Percentiles rank a stretch among this genome's conserved stretches.
These are phyloP conservation scores for Pempheris klunzingeri DNA, from an alignment of 2,797 vertebrate genomes.

Conservation along the genomic window DNA sequence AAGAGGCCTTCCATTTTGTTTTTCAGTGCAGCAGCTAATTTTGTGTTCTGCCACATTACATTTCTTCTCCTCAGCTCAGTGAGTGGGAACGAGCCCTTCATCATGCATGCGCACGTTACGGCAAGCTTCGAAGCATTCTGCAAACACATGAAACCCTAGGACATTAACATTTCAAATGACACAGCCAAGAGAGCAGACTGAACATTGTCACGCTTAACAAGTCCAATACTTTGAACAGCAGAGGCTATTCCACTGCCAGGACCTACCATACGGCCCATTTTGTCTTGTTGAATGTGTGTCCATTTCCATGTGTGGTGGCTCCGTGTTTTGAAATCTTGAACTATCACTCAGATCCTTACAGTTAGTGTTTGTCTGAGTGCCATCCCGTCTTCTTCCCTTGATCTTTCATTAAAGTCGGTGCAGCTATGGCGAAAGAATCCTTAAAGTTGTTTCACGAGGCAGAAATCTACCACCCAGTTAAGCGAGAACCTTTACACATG, in stretches of 20 bases:
- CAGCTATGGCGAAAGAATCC: neutral
- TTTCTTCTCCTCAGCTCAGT: slow-evolving; percentile 72
- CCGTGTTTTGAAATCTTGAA: slow-evolving; percentile 30
- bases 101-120: slow-evolving; percentile 74
- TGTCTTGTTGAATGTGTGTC: slow-evolving; percentile 54
- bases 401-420: slow-evolving; percentile 4
- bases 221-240: neutral
- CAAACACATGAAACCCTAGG: slow-evolving; percentile 33
- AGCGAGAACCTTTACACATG: neutral
- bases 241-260: neutral
- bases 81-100: slow-evolving; percentile 74
- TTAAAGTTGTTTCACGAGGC: neutral
- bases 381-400: slow-evolving; percentile 41
- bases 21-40: slow-evolving; percentile 27
- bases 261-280: slow-evolving; percentile 51
- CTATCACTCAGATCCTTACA: slow-evolving; percentile 23
- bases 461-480: slow-evolving; percentile 12
- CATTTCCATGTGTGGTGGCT: slow-evolving; percentile 34
- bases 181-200: slow-evolving; percentile 14
- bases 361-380: slow-evolving; percentile 40
- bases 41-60: neutral
- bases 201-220: neutral
- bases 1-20: slow-evolving; percentile 40
- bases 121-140: slow-evolving; percentile 41
- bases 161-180: slow-evolving; percentile 28